Conservation (phyloP, 2,113 vertebrate species). For the Eulacestoma nigropectus region DNA sequence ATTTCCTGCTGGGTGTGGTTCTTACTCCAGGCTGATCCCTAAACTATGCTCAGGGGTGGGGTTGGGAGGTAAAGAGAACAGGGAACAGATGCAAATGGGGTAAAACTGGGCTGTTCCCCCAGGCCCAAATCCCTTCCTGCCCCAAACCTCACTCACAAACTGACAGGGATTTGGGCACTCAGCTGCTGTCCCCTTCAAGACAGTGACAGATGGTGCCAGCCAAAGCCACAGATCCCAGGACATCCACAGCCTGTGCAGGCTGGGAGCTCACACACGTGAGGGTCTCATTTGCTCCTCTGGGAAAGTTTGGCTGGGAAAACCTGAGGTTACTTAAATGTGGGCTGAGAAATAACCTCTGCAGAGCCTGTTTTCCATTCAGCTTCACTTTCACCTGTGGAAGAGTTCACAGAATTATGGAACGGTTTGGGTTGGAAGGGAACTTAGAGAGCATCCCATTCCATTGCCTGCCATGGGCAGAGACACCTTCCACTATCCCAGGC, state of each 20-base stretch:
- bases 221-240: background rate
- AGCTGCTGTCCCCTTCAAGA: background rate
- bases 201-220: background rate
- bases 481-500: accelerated
- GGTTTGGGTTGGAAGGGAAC: background rate
- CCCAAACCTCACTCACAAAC: background rate
- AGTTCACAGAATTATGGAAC: background rate
- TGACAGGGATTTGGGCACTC: too few species aligned
- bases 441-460: background rate
- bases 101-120: background rate
- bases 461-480: background rate
- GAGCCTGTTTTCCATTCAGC: background rate
- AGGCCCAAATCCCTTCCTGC: background rate
- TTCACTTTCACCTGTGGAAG: background rate
- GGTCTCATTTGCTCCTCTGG: background rate
- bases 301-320: background rate
- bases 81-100: background rate
- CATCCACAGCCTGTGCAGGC: background rate
- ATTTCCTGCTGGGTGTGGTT: background rate
- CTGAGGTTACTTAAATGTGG: background rate
- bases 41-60: background rate
- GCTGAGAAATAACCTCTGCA: background rate
- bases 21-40: background rate
- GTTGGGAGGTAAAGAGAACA: background rate
- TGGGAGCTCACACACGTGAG: background rate